Percentiles rank a stretch among this genome's conserved stretches.
Conservation (phyloP, 2,113 vertebrate genomes). For the Murina feae region DNA sequence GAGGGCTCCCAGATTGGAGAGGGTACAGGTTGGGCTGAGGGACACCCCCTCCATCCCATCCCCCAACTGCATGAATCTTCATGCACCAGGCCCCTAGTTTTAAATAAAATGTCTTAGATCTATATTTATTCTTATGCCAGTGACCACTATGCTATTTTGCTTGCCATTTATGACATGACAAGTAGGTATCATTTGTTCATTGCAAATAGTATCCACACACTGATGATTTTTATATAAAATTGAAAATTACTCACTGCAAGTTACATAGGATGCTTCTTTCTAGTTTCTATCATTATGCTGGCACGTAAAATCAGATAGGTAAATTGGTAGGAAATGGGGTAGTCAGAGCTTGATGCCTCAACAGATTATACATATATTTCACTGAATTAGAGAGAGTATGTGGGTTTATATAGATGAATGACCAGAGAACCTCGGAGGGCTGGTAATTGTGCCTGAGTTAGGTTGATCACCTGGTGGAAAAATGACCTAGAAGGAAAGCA, state of each 20-base stretch:
- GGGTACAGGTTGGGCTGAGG: too few species aligned
- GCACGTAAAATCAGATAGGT: neutral
- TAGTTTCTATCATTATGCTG: neutral
- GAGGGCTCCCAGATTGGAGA: too few species aligned
- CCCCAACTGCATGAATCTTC: too few species aligned
- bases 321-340: neutral
- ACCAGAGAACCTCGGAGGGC: neutral
- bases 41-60: too few species aligned
- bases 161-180: neutral
- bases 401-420: neutral
- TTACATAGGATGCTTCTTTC: neutral
- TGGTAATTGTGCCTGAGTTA: neutral
- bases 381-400: neutral
- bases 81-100: too few species aligned
- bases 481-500: neutral
- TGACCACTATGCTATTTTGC: neutral
- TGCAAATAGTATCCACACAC: neutral
- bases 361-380: neutral
- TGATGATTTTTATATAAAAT: neutral
- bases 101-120: neutral
- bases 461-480: neutral
- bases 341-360: neutral
- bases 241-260: neutral
- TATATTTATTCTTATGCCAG: neutral
- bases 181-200: neutral